Evolutionary conservation across 2,113 vertebrate genomes (phyloP).

Genomic region (Chloropsis hardwickii): DNA sequence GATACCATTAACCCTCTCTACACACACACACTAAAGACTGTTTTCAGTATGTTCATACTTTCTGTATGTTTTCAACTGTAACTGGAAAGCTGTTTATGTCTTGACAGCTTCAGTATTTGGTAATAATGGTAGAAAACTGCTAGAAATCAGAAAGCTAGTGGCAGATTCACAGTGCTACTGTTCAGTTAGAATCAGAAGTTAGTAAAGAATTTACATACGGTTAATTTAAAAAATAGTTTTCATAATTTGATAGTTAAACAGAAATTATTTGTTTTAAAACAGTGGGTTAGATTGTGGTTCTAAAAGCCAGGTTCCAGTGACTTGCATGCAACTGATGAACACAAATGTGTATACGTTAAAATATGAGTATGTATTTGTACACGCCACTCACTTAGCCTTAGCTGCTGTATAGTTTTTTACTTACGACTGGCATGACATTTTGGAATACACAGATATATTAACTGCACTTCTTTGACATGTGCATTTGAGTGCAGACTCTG

Average conservation of each 20-base stretch:
- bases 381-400: background rate
- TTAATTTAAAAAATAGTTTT: background rate
- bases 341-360: background rate
- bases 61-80: background rate
- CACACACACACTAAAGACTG: too few relatives aligned
- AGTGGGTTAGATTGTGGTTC: background rate
- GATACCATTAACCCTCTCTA: background rate
- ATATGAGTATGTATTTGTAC: background rate
- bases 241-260: background rate
- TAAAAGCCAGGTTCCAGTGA: background rate
- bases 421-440: conserved; percentile 33
- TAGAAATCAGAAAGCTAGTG: background rate
- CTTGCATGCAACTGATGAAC: background rate
- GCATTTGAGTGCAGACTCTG: conserved; percentile 44
- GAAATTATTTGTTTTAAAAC: background rate
- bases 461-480: conserved; percentile 1
- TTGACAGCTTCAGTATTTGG: background rate
- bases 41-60: too few relatives aligned
- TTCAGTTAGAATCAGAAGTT: background rate
- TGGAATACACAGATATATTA: background rate
- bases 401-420: background rate
- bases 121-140: background rate
- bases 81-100: background rate
- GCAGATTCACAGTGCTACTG: background rate
- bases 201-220: background rate